phyloP scores from a whole-genome alignment of 2,888 invertebrate species.

The Adelphocoris suturalis region DNA sequence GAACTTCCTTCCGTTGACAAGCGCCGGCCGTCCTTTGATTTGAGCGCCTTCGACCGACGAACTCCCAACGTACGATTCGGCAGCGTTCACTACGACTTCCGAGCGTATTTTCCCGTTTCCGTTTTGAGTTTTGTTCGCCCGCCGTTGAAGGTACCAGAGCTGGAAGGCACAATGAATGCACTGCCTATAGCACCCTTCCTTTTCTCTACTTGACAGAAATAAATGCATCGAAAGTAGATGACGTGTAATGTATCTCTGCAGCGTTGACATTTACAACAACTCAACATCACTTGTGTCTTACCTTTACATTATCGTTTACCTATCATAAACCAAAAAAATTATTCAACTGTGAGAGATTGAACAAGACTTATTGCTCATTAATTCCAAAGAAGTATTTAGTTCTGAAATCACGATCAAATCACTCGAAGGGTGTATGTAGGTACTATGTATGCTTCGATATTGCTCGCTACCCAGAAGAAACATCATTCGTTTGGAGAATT shows the following conservation, averaged over 20 bases:
- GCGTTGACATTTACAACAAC: conserved; percentile 2
- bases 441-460: too few relatives aligned
- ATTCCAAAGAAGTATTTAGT: too few relatives aligned
- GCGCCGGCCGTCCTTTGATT: conserved; percentile 52
- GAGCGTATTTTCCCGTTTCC: conserved; percentile 61
- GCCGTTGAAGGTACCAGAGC: conserved; percentile 60
- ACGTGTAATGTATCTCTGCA: conserved; percentile 38
- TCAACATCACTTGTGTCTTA: too few relatives aligned
- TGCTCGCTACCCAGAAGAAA: too few relatives aligned
- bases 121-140: conserved; percentile 39
- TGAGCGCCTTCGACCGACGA: conserved; percentile 46
- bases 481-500: too few relatives aligned
- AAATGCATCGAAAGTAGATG: conserved; percentile 43
- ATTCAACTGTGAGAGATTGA: too few relatives aligned
- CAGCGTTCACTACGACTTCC: conserved; percentile 59
- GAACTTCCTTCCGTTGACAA: conserved; percentile 60
- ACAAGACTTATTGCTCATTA: too few relatives aligned
- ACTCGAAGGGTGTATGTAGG: too few relatives aligned
- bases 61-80: conserved; percentile 63
- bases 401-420: too few relatives aligned
- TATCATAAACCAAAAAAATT: too few relatives aligned
- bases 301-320: too few relatives aligned
- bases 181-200: conserved; percentile 69
- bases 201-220: background rate
- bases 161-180: conserved; percentile 67